phyloP scores from a whole-genome alignment of 2,113 vertebrate genomes.

The Taxidea taxus region DNA sequence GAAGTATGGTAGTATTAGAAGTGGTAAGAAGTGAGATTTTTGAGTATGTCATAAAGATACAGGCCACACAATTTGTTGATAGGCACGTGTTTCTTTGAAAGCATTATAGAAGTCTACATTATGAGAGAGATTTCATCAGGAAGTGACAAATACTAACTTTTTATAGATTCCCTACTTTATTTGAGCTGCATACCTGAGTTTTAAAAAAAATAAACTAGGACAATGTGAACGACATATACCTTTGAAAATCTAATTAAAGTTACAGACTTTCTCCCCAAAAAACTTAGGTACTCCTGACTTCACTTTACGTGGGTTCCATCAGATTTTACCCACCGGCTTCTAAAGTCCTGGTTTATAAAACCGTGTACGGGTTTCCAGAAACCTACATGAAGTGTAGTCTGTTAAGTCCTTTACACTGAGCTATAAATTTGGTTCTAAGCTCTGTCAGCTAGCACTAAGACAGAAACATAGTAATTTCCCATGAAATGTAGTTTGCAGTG shows the following conservation, averaged over 20 bases:
- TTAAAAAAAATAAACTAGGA: background rate
- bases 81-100: background rate
- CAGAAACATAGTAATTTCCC: background rate
- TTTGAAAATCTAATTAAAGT: conserved; percentile 20
- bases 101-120: background rate
- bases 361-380: background rate
- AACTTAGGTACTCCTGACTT: background rate
- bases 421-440: background rate
- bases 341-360: background rate
- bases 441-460: background rate
- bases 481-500: background rate
- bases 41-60: background rate
- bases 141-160: background rate
- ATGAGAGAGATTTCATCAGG: background rate
- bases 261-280: background rate
- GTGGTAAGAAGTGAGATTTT: background rate
- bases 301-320: background rate
- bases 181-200: background rate
- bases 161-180: background rate
- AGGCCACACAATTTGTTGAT: background rate
- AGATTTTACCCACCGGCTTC: background rate
- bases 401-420: background rate
- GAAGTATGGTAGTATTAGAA: background rate
- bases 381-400: background rate
- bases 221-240: background rate